phyloP scores from a whole-genome alignment of 2,888 invertebrate species.

The Isotomurus palustris region DNA sequence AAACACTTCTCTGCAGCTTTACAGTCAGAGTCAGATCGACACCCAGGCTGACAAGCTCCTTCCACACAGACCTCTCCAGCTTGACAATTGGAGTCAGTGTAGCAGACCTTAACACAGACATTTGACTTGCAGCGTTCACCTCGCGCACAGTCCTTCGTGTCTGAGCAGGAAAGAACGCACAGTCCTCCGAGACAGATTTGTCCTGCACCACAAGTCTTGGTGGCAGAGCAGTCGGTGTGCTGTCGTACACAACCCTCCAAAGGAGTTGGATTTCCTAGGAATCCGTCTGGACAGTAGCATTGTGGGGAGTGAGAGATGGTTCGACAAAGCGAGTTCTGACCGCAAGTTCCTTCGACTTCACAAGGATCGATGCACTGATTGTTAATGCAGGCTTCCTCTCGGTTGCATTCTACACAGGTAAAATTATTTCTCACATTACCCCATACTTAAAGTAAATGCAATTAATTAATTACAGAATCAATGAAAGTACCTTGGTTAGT shows the following conservation, averaged over 20 bases:
- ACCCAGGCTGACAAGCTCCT: constrained; percentile 77
- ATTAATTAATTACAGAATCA: background rate
- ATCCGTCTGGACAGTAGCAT: constrained; percentile 78
- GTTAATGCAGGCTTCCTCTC: constrained; percentile 72
- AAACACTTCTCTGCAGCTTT: constrained; percentile 69
- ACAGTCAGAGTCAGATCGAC: constrained; percentile 60
- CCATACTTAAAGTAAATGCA: too few relatives aligned
- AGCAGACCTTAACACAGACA: constrained; percentile 78
- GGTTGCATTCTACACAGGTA: constrained; percentile 69
- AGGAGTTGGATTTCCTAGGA: constrained; percentile 79
- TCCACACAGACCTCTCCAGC: constrained; percentile 81
- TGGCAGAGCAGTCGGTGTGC: constrained; percentile 64
- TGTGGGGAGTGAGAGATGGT: constrained; percentile 41
- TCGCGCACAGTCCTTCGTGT: constrained; percentile 65
- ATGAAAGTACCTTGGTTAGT: constrained; percentile 54
- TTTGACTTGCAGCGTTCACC: constrained; percentile 75
- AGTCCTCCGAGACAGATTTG: constrained; percentile 72
- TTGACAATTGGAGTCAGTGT: constrained; percentile 82
- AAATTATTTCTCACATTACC: too few relatives aligned
- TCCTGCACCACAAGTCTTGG: constrained; percentile 63
- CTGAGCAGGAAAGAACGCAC: constrained; percentile 75
- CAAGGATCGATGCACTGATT: constrained; percentile 82
- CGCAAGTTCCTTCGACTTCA: constrained; percentile 60
- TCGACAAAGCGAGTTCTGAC: constrained; percentile 73
- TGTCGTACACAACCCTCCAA: constrained; percentile 84